Evolutionary conservation across 2,797 vertebrate genomes (phyloP), one percentile per base, ranked within the genome.

Genomic region (Sphenodon punctatus): DNA sequence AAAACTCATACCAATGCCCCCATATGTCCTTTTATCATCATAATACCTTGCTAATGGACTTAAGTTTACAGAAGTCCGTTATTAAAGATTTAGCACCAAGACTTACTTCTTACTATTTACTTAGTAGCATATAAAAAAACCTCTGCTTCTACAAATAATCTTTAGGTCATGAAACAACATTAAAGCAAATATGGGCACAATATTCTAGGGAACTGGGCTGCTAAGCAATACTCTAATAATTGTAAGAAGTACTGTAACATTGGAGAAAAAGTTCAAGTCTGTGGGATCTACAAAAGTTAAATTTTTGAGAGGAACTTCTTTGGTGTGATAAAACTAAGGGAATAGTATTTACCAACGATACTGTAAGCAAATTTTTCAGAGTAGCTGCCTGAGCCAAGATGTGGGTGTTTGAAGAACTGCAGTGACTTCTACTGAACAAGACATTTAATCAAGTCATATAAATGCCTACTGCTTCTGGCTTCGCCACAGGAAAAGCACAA

Each of bases 61-160:
- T 36, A 20, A 45, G 59, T 80, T 71, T 53, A 87, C 51, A 80
- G 74, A 88, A 91, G 82, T 6, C 25, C 61, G 61, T 48, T 68
- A 65, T 25, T 16, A 45, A 46, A 46, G 14, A 82, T 67, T 84
- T 56, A 70, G 36, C 42, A 76, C 34, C 25, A 22, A 81, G 39
- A 85, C 65, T 80, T 78, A 74, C 27, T 73, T 27, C 61, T 63
- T 0, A 0, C 42, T 81, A 51, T 65, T 39, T 39, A 23, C 65
- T 68, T 79, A 78, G 19, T 72, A 0, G 68, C 51, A 74, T 27
- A 51, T 51, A 51, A 9, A 78, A 86, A 70, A 4, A 8, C 75
- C n/a, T 42, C 36, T 30, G 12, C 34, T 30, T 75, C 70, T 82
- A 66, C 68, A 84, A 87, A 71, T n/a, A 82, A 39, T 41, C 22